Evolutionary conservation across 2,797 vertebrate species (phyloP).

Genomic region (Onychomys arenicola): DNA sequence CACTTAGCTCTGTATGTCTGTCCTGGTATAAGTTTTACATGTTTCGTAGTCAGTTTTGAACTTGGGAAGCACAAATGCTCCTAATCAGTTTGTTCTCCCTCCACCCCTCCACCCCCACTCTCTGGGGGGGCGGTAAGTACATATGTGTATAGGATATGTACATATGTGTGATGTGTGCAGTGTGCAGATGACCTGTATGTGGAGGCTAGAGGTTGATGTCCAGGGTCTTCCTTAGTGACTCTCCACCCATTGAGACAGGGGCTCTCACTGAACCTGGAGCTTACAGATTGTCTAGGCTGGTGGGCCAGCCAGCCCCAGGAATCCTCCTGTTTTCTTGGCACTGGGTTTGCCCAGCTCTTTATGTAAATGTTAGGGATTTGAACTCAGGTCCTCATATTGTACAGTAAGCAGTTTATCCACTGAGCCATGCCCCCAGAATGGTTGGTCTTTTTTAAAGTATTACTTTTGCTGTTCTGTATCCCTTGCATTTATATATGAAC

Average conservation of each 20-base stretch:
- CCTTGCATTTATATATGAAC: not conserved
- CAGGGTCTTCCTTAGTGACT: not conserved
- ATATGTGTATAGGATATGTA: no score
- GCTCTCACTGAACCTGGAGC: not conserved
- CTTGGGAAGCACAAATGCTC: not conserved
- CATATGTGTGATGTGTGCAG: no score
- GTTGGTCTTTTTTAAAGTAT: not conserved
- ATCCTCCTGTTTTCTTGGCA: not conserved
- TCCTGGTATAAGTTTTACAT: not conserved
- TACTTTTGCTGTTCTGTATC: not conserved
- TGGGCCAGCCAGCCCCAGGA: not conserved
- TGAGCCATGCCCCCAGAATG: not conserved
- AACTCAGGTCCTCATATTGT: not conserved
- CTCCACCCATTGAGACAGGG: not conserved
- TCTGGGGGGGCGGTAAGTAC: not conserved
- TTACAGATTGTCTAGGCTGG: not conserved
- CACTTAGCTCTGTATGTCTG: not conserved
- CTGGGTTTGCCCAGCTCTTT: not conserved
- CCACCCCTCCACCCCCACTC: no score
- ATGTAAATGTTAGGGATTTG: not conserved
- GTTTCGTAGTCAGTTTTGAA: slow-evolving; percentile 12
- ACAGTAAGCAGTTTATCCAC: not conserved
- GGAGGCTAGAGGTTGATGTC: not conserved
- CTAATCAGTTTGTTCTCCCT: not conserved
- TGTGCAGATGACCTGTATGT: not conserved